phyloP scores from a whole-genome alignment of 2,888 invertebrate genomes.

The Congeria kusceri region DNA sequence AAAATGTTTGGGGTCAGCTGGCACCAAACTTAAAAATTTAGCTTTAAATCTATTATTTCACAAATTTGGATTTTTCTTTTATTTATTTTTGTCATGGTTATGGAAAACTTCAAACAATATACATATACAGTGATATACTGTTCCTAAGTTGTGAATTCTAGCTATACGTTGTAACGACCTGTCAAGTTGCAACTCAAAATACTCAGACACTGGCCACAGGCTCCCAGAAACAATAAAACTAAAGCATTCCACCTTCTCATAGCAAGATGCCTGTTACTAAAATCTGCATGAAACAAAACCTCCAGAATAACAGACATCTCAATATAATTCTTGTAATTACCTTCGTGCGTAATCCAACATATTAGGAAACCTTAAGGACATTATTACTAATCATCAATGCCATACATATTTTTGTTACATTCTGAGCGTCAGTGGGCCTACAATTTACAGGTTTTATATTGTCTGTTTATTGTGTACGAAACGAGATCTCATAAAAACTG shows the following conservation, averaged over 20 bases:
- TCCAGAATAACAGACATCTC: not conserved
- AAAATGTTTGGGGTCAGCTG: no score
- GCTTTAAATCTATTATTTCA: no score
- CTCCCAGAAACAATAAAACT: not conserved
- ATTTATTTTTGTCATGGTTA: no score
- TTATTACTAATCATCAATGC: constrained; percentile 14
- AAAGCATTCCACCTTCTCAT: not conserved
- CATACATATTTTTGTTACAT: constrained; percentile 40
- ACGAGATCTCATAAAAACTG: constrained; percentile 63
- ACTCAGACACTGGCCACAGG: not conserved
- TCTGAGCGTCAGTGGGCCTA: constrained; percentile 21
- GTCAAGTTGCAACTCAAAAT: no score
- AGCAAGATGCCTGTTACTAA: no score
- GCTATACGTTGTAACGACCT: no score
- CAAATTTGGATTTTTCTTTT: no score
- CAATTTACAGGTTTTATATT: constrained; percentile 58
- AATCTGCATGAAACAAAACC: not conserved
- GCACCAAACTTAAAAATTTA: no score
- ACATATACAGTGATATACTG: no score
- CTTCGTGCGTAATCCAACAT: not conserved
- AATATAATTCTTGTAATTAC: not conserved
- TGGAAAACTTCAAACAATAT: no score
- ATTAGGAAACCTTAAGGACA: not conserved
- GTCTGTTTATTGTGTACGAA: constrained; percentile 52
- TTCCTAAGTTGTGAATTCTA: no score